phyloP scores from a whole-genome alignment of 2,113 vertebrate species.

The Carettochelys insculpta region DNA sequence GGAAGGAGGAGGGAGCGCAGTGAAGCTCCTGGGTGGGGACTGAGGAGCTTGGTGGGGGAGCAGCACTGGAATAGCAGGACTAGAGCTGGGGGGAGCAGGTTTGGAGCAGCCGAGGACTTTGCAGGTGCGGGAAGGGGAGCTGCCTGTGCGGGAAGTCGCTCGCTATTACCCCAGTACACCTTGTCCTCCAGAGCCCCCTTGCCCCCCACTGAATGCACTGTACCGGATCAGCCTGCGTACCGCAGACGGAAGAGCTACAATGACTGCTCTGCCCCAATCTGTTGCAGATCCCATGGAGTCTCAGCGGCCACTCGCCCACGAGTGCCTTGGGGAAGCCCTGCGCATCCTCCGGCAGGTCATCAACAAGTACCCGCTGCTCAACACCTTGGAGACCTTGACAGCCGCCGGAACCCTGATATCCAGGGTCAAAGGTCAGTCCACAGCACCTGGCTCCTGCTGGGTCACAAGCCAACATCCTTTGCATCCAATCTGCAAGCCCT shows the following conservation, averaged over 20 bases:
- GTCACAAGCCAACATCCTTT: not conserved
- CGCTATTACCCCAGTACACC: not conserved
- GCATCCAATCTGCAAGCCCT: not conserved
- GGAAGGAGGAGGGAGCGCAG: too few relatives aligned
- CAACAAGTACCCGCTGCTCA: slow-evolving; percentile 90
- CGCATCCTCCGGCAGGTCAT: slow-evolving; percentile 91
- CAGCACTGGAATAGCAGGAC: not conserved
- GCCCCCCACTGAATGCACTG: not conserved
- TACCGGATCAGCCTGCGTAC: not conserved
- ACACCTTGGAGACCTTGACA: slow-evolving; percentile 93
- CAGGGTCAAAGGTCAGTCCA: slow-evolving; percentile 91
- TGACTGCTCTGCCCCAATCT: not conserved
- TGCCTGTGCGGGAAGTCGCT: not conserved
- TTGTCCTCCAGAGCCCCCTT: not conserved
- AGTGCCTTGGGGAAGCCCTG: slow-evolving; percentile 90
- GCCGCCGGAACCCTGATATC: slow-evolving; percentile 94
- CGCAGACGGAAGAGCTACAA: not conserved
- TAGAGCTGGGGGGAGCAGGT: too few relatives aligned
- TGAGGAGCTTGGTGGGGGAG: too few relatives aligned
- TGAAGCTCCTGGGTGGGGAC: too few relatives aligned
- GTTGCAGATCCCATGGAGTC: slow-evolving; percentile 83
- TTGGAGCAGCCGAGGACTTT: not conserved
- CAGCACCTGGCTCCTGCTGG: rapidly evolving
- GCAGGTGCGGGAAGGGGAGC: too few relatives aligned
- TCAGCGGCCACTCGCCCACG: slow-evolving; percentile 87